phyloP scores from a whole-genome alignment of 2,113 vertebrate species.

The Oncorhynchus gorbuscha region DNA sequence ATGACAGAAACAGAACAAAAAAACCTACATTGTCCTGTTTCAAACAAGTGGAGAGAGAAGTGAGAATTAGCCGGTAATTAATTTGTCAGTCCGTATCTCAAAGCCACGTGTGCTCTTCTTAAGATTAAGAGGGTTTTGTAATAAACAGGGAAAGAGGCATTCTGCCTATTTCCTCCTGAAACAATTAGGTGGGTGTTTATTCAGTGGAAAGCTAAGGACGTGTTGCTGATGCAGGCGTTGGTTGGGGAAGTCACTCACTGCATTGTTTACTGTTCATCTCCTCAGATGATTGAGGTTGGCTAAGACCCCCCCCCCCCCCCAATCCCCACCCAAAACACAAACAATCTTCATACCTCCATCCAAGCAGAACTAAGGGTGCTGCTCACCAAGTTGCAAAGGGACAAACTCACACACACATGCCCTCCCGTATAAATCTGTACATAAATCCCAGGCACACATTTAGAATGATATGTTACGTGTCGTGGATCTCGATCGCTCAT shows the following conservation, averaged over 20 bases:
- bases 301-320: too few species aligned
- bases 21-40: constrained; percentile 59
- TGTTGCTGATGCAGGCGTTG: background rate
- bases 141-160: constrained; percentile 45
- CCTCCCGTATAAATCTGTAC: too few species aligned
- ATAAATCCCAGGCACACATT: background rate
- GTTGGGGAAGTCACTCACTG: background rate
- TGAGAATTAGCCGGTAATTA: constrained; percentile 75
- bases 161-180: constrained; percentile 31
- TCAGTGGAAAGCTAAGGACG: constrained; percentile 52
- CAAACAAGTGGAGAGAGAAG: constrained; percentile 57
- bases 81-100: constrained; percentile 71
- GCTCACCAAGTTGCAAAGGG: too few species aligned
- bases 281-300: background rate
- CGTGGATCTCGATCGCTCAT: too few species aligned
- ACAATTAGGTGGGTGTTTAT: constrained; percentile 66
- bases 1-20: constrained; percentile 17
- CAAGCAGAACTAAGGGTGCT: too few species aligned
- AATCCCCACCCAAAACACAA: too few species aligned
- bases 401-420: too few species aligned
- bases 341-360: too few species aligned
- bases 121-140: constrained; percentile 67
- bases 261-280: background rate
- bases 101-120: constrained; percentile 62
- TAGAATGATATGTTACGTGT: background rate